Evolutionary conservation across 1,140 invertebrate species (phyloP).

Genomic region (Frieseomelitta varia): DNA sequence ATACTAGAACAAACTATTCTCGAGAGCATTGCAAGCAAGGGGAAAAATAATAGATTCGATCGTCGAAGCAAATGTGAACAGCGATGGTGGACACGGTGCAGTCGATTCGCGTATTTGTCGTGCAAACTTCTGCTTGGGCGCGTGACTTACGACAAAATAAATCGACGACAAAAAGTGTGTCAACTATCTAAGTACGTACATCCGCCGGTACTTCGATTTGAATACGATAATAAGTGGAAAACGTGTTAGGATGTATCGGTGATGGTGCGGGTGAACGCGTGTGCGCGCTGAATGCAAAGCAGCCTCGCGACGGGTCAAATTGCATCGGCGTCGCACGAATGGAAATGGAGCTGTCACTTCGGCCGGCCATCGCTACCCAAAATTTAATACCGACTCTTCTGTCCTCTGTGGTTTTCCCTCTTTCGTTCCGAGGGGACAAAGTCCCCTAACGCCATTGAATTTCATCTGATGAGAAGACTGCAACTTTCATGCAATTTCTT

Average conservation of each 20-base stretch:
- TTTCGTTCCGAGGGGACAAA: no score
- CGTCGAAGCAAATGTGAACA: not conserved
- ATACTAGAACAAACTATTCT: no score
- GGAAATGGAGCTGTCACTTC: constrained; percentile 51
- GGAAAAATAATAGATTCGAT: not conserved
- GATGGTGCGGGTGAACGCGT: constrained; percentile 7
- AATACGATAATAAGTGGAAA: constrained; percentile 64
- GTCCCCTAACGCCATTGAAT: not conserved
- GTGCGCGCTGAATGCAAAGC: constrained; percentile 29
- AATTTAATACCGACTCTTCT: constrained; percentile 40
- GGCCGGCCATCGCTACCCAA: not conserved
- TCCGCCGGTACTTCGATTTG: constrained; percentile 57
- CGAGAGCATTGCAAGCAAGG: no score
- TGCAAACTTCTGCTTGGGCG: not conserved
- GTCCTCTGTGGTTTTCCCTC: not conserved
- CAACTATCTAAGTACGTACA: not conserved
- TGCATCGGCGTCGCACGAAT: constrained; percentile 26
- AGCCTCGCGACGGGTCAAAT: constrained; percentile 32
- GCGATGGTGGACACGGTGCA: not conserved
- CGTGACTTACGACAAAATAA: constrained; percentile 14
- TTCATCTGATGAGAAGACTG: no score
- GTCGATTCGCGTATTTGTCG: not conserved
- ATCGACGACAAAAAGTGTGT: not conserved
- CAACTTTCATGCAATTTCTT: no score
- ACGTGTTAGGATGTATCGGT: constrained; percentile 22